A percentile compares a stretch with the other conserved stretches of the same genome.
phyloP scores from a whole-genome alignment of 2,797 vertebrate species.

The Mus caroli region DNA sequence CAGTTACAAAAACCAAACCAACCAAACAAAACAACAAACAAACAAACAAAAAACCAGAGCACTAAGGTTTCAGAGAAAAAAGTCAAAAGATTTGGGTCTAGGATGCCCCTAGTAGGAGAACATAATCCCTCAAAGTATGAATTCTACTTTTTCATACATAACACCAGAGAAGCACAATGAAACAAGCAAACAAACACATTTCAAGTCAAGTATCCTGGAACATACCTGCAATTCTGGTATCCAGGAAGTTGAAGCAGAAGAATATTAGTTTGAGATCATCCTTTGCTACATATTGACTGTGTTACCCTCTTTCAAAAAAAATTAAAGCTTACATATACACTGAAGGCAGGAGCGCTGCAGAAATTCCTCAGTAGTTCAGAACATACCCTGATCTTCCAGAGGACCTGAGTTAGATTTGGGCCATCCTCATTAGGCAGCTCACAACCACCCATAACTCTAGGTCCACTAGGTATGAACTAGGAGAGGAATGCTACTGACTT shows the following conservation, averaged over 20 bases:
- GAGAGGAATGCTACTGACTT: no score
- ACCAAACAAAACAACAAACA: not conserved
- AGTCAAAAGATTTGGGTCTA: not conserved
- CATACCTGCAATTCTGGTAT: not conserved
- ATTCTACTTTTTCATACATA: not conserved
- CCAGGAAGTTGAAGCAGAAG: not conserved
- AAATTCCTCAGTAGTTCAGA: not conserved
- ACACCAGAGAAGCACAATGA: not conserved
- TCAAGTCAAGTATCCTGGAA: not conserved
- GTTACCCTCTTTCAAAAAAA: not conserved
- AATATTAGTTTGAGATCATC: not conserved
- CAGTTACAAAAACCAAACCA: not conserved
- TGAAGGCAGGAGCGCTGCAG: not conserved
- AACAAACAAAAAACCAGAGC: no score
- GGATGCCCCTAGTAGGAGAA: not conserved
- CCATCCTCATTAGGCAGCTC: not conserved
- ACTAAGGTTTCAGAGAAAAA: not conserved
- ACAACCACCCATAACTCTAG: no score
- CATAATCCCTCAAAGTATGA: not conserved
- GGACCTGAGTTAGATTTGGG: not conserved
- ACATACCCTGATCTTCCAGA: not conserved
- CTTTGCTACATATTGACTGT: not conserved
- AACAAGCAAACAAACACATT: not conserved
- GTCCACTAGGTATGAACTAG: no score
- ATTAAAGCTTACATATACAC: not conserved